A percentile compares a stretch with the other conserved stretches of the same genome.
Conservation (phyloP, 2,797 vertebrate species). For the Epinephelus coioides region DNA sequence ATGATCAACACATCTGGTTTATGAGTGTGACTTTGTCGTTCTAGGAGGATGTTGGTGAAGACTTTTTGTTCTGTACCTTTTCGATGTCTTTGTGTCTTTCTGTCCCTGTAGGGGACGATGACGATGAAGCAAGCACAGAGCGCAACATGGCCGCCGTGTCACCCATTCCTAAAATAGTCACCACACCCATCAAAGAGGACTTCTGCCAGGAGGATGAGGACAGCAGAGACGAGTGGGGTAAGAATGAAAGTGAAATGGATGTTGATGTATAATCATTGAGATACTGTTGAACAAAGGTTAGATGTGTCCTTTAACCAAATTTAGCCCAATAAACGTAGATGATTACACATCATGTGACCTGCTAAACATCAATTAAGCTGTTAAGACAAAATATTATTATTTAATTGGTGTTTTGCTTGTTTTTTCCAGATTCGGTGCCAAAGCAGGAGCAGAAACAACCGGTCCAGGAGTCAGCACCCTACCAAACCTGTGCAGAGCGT, state of each 20-base stretch:
- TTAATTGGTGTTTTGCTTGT: not conserved
- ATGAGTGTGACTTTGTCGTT: not conserved
- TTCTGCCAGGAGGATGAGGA: conserved; percentile 68
- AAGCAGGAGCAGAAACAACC: conserved; percentile 69
- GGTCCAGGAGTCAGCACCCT: conserved; percentile 75
- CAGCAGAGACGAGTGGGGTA: conserved; percentile 78
- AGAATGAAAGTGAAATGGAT: not conserved
- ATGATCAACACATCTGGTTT: conserved; percentile 2
- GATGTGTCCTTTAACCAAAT: not conserved
- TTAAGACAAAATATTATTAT: not conserved
- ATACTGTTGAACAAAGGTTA: not conserved
- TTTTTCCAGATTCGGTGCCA: conserved; percentile 63
- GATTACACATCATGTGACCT: not conserved
- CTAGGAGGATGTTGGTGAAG: not conserved
- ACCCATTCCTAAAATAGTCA: conserved; percentile 85
- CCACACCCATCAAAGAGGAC: conserved; percentile 84
- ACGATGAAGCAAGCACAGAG: conserved; percentile 73
- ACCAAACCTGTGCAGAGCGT: conserved; percentile 81
- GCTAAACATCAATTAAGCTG: not conserved
- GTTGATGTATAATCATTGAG: not conserved
- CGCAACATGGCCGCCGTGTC: conserved; percentile 73
- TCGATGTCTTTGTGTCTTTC: conserved; percentile 6
- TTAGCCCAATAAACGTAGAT: not conserved
- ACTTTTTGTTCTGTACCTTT: not conserved
- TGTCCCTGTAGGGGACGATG: conserved; percentile 54